These are phyloP conservation scores for Bellardia bayeri DNA, from an alignment of 2,888 invertebrate species.

Conservation along the genomic window DNA sequence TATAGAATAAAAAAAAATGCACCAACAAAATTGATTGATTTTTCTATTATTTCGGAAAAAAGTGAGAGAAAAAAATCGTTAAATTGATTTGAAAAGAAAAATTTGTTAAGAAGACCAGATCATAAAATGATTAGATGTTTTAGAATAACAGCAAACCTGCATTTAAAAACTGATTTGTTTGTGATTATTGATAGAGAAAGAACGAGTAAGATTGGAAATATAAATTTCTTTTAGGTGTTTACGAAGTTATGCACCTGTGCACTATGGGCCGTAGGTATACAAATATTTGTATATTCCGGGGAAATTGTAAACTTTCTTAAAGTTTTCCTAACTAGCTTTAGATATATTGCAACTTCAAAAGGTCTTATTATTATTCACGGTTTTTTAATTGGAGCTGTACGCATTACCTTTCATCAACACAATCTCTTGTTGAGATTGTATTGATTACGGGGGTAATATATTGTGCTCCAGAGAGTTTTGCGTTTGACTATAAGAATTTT, in stretches of 20 bases:
- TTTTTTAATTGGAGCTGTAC: no score
- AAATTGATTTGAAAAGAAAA: constrained; percentile 10
- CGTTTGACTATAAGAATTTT: no score
- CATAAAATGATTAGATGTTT: constrained; percentile 35
- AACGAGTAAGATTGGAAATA: not conserved
- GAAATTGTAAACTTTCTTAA: no score
- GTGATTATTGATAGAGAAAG: constrained; percentile 10
- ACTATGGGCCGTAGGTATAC: not conserved
- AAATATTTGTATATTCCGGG: not conserved
- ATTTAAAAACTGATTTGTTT: constrained; percentile 34
- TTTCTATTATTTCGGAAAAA: constrained; percentile 21
- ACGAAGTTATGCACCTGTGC: not conserved
- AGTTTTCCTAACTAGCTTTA: no score
- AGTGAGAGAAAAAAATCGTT: not conserved
- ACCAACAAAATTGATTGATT: constrained; percentile 55
- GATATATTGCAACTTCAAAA: no score
- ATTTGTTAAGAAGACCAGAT: constrained; percentile 24
- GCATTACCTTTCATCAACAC: no score
- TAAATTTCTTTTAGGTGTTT: not conserved
- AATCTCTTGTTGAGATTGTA: no score
- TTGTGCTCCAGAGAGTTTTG: no score
- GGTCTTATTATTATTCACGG: no score
- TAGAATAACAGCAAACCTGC: not conserved
- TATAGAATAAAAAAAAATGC: not conserved
- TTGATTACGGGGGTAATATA: no score